Base-by-base conservation (phyloP, 2,113 vertebrate genomes). In the Martes martes region DNA sequence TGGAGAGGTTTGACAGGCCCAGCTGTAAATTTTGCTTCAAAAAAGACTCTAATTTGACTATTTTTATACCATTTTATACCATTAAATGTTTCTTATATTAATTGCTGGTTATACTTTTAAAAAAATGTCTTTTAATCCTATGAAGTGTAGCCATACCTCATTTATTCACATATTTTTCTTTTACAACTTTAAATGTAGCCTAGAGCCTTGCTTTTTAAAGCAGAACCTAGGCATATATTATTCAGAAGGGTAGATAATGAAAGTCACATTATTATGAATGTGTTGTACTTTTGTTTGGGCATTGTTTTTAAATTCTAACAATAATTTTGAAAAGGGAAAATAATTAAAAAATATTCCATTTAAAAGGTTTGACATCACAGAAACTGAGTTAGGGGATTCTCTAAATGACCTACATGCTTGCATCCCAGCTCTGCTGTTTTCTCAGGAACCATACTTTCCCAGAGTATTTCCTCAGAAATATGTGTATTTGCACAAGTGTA, bases 21-120 rank as follows among this genome's bases (percentile, higher is more conserved):
- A 67, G 18, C 39, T 95, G 19, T 94, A 96, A 95, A 87, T 96
- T 95, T 96, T 95, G 36, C 65, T 91, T 94, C 39, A 57, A 55
- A 89, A 67, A 63, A 86, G 36, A 91, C 90, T 96, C 87, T 92
- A 61, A 95, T 84, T 97, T 87, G 59, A 87, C 74, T 94, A 36
- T 87, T 67, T 96, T 87, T 47, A 31, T 31, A 28, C 42, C 74
- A 47, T 69, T 69, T 69, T n/a, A 89, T 85, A 61, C 11, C 45
- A 67, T 42, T 39, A 9, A 36, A 5, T 47, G 28, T 95, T 18
- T 92, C 42, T 91, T 89, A 15, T 84, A 81, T 95, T 91, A 55
- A 28, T 79, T 90, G 7, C 52, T 82, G 67, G 33, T 79, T 90
- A 13, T 89, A 23, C 14, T 63, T 89, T 6, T 1, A 11, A n/a